A percentile compares a stretch with the other conserved stretches of the same genome.
These are phyloP conservation scores for Bellardia bayeri DNA, from an alignment of 2,888 invertebrate genomes.

Conservation along the genomic window DNA sequence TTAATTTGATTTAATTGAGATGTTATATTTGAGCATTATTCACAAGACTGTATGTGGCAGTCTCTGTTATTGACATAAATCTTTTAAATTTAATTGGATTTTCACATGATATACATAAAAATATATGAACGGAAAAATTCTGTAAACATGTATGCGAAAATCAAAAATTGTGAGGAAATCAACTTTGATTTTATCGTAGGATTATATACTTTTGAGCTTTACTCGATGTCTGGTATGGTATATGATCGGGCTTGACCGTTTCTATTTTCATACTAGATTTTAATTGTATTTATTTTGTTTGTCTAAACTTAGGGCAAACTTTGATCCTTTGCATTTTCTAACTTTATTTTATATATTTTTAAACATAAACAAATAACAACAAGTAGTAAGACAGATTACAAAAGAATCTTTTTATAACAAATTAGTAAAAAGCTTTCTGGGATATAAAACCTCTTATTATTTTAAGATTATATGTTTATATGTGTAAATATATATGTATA, in stretches of 20 bases:
- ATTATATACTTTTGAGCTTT: no score
- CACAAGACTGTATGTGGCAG: background rate
- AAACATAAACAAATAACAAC: background rate
- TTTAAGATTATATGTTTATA: constrained; percentile 1
- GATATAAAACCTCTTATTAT: constrained; percentile 35
- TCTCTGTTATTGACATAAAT: no score
- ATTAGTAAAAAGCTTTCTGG: constrained; percentile 33
- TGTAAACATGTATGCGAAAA: no score
- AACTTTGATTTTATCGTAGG: no score
- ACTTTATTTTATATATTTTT: background rate
- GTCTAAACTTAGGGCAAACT: background rate
- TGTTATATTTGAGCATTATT: background rate
- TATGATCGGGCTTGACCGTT: no score
- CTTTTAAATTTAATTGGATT: no score
- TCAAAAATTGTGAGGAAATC: no score
- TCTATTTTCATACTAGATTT: background rate
- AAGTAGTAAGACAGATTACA: background rate
- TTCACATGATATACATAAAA: no score
- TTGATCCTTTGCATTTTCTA: constrained; percentile 20
- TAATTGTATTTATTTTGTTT: background rate
- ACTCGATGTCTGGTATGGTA: no score
- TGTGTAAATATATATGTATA: no score
- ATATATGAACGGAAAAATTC: no score
- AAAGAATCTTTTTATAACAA: constrained; percentile 32
- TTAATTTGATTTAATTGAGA: background rate